phyloP scores from a whole-genome alignment of 2,888 invertebrate genomes.

The Neocrepidodera transversa region DNA sequence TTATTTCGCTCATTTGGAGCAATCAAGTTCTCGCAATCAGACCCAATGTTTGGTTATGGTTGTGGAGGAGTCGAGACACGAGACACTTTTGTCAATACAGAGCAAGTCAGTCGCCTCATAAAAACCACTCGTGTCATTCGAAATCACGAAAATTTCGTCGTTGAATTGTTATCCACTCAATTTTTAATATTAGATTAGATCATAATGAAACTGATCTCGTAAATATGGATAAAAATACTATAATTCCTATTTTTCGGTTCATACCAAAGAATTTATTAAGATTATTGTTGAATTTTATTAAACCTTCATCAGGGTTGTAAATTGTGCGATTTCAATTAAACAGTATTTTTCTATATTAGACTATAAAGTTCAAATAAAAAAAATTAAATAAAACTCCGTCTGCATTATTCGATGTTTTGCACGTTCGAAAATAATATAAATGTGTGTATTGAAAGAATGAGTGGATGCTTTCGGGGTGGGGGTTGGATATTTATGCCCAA shows the following conservation, averaged over 20 bases:
- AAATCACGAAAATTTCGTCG: slow-evolving; percentile 8
- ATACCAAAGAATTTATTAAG: no score
- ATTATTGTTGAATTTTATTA: no score
- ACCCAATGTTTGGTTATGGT: slow-evolving; percentile 58
- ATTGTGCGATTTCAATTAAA: no score
- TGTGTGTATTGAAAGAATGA: slow-evolving; percentile 15
- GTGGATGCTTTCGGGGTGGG: slow-evolving; percentile 21
- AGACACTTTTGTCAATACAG: slow-evolving; percentile 66
- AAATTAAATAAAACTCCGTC: no score
- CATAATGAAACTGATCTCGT: no score
- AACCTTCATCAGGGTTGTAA: no score
- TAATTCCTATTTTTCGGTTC: no score
- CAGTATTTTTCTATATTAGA: no score
- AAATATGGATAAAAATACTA: no score
- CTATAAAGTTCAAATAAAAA: no score
- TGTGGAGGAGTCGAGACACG: slow-evolving; percentile 56
- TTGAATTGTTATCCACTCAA: neutral
- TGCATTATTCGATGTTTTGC: no score
- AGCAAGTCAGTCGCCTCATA: slow-evolving; percentile 58
- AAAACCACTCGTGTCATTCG: slow-evolving; percentile 66
- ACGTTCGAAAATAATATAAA: no score
- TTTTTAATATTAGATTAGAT: slow-evolving; percentile 1
- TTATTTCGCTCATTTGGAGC: slow-evolving; percentile 62
- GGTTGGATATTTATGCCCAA: slow-evolving; percentile 44
- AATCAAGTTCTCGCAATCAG: slow-evolving; percentile 63